A percentile compares a stretch with the other conserved stretches of the same genome.
Evolutionary conservation across 2,797 vertebrate species (phyloP).

Genomic region (Anomalospiza imberbis): DNA sequence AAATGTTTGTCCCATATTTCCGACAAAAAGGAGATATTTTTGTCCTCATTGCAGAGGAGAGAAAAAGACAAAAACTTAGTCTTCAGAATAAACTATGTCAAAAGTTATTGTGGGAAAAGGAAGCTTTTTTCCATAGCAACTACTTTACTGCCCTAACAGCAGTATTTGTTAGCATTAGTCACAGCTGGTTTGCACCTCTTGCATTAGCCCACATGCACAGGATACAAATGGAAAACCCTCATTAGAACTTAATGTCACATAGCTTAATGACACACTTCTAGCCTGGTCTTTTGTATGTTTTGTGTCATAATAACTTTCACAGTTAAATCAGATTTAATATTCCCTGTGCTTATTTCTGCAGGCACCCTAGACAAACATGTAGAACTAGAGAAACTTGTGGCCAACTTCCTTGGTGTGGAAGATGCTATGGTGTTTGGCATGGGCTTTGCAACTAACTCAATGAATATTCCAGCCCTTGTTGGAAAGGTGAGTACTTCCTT

Average conservation of each 20-base stretch:
- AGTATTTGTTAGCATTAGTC: background rate
- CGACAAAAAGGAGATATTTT: background rate
- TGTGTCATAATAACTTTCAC: background rate
- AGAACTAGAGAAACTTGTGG: conserved; percentile 85
- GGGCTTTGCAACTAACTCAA: conserved; percentile 97
- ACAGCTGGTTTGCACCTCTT: background rate
- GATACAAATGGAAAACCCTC: background rate
- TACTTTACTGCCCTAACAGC: background rate
- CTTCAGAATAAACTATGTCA: background rate
- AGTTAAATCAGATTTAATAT: background rate
- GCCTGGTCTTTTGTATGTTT: background rate
- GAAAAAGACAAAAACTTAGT: background rate
- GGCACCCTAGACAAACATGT: conserved; percentile 87
- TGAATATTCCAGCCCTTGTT: conserved; percentile 91
- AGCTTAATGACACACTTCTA: background rate
- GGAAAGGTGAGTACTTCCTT: conserved; percentile 81
- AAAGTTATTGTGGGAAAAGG: background rate
- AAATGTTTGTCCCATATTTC: background rate
- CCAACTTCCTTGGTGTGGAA: conserved; percentile 87
- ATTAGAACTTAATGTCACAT: background rate
- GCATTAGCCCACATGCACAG: background rate
- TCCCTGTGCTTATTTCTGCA: conserved; percentile 61
- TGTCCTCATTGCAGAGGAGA: background rate
- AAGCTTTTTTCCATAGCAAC: background rate
- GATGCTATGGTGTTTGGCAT: conserved; percentile 91